Evolutionary conservation across 2,797 vertebrate genomes (phyloP).

Genomic region (Aeoliscus strigatus): DNA sequence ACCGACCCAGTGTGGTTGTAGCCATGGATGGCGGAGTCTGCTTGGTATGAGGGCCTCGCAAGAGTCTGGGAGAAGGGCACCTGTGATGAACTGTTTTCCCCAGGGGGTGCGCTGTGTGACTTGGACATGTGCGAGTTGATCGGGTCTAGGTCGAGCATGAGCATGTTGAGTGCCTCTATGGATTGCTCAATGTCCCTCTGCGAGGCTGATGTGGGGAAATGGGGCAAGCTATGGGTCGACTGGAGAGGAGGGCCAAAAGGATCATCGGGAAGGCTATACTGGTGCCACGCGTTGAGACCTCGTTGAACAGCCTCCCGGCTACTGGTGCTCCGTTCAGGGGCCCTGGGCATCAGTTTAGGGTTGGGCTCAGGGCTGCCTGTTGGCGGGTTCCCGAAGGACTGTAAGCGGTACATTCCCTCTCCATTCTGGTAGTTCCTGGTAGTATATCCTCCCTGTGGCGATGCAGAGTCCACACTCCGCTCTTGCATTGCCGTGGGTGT

Average conservation of each 20-base stretch:
- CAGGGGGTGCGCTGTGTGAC: conserved; percentile 83
- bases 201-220: conserved; percentile 82
- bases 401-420: conserved; percentile 78
- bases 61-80: conserved; percentile 67
- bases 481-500: conserved; percentile 55
- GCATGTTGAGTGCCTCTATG: conserved; percentile 91
- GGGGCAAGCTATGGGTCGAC: conserved; percentile 79
- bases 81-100: conserved; percentile 77
- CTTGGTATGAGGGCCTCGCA: conserved; percentile 71
- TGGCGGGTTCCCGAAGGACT: conserved; percentile 78
- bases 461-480: conserved; percentile 59
- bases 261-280: conserved; percentile 79
- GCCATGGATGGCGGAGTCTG: conserved; percentile 73
- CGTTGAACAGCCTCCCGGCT: conserved; percentile 94
- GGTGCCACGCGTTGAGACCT: conserved; percentile 90
- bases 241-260: conserved; percentile 73
- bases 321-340: conserved; percentile 89
- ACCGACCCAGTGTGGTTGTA: conserved; percentile 56
- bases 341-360: conserved; percentile 78
- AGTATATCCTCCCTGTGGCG: conserved; percentile 65
- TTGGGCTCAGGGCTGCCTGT: conserved; percentile 55
- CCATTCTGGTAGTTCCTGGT: conserved; percentile 78
- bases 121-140: conserved; percentile 81
- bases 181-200: conserved; percentile 91
- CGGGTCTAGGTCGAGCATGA: conserved; percentile 90